Evolutionary conservation across 2,888 invertebrate species (phyloP), one percentile per base, ranked within the genome.

Genomic region (Orchestes rusci): DNA sequence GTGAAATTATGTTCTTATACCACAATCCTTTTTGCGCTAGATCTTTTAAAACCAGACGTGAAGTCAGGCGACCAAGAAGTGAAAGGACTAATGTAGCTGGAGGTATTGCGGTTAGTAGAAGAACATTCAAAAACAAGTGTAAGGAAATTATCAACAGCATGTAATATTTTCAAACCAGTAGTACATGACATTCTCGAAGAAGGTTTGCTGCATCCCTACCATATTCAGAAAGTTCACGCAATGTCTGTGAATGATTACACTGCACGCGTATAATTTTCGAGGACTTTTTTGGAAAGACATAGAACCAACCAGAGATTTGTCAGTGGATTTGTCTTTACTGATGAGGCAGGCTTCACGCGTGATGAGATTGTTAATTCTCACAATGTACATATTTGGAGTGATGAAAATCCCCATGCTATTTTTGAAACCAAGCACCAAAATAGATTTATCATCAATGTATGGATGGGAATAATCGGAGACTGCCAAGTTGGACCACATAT

Each of bases 341-440:
- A 36, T 23, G 30, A 39, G 17, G 39, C 19, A 4, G 30, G 31
- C 5, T 39, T 39, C 13, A 39, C 39, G 5, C n/a, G 30, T 30
- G 18, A 31, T 39, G 39, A 19, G 7, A 13, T 39, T 17, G 19
- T 16, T 4, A 30, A 39, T 30, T 19, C 5, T 10, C 39, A 40
- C n/a, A 40, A 40, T 18, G 16, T 16, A 5, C 39, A 39, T 16
- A 18, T 12, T 4, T 39, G 17, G 7, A 8, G 16, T 23, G 7
- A 17, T 37, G 17, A 30, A 10, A 30, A 38, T 23, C 20, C 39
- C 8, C 38, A 42, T 18, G 27, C 8, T 10, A 15, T 33, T 13
- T n/a, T 20, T 13, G 33, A 33, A 23, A 33, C 33, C 7, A 13
- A 33, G 5, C 40, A 40, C 16, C 40, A 40, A 16, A 13, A 19